Evolutionary conservation across 2,113 vertebrate species (phyloP).

Genomic region (Dascyllus trimaculatus): DNA sequence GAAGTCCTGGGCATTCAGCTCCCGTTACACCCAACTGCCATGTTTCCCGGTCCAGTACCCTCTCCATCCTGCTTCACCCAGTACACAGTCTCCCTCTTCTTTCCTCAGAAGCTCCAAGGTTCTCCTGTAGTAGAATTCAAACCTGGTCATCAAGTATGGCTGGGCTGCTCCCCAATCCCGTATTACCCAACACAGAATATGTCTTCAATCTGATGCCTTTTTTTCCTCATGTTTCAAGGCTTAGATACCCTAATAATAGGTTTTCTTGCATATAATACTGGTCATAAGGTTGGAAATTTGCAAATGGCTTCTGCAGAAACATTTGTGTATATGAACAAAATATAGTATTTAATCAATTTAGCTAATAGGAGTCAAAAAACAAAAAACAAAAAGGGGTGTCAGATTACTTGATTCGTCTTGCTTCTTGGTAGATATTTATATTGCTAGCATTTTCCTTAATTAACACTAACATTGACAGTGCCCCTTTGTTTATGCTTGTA

Average conservation of each 20-base stretch:
- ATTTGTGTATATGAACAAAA: background rate
- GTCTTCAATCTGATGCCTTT: conserved; percentile 64
- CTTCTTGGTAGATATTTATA: conserved; percentile 35
- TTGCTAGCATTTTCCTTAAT: conserved; percentile 33
- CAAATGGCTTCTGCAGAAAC: conserved; percentile 27
- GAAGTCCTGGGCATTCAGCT: conserved; percentile 69
- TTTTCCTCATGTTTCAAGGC: conserved; percentile 16
- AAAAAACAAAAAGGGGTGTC: conserved; percentile 54
- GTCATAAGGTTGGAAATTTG: conserved; percentile 62
- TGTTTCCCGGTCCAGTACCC: conserved; percentile 69
- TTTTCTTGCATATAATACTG: conserved; percentile 62
- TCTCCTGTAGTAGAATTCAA: conserved; percentile 48
- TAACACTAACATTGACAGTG: conserved; percentile 54
- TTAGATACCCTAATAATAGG: background rate
- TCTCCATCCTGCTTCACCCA: conserved; percentile 52
- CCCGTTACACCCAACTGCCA: conserved; percentile 70
- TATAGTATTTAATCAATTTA: background rate
- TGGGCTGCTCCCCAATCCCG: conserved; percentile 25
- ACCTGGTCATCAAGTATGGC: conserved; percentile 37
- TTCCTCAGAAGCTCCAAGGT: conserved; percentile 40
- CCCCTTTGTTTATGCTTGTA: conserved; percentile 42
- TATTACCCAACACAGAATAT: conserved; percentile 15
- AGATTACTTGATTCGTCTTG: conserved; percentile 43
- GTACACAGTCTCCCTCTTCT: conserved; percentile 58
- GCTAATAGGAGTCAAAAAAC: background rate